These are phyloP conservation scores for Tokudaia tokunoshimensis DNA, from an alignment of 2,797 vertebrate species.

Conservation along the genomic window DNA sequence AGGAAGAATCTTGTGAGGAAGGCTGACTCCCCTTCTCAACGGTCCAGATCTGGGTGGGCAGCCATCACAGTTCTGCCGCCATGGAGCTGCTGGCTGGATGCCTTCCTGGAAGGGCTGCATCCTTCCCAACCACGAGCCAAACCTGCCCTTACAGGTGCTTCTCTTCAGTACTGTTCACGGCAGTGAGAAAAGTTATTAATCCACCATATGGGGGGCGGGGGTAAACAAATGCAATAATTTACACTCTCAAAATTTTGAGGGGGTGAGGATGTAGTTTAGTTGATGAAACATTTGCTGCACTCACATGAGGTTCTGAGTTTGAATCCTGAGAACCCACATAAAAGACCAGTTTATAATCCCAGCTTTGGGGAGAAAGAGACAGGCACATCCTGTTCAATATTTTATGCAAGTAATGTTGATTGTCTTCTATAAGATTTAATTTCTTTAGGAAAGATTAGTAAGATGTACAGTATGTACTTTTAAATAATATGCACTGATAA, in stretches of 20 bases:
- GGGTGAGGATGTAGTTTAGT: not conserved
- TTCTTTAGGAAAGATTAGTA: not conserved
- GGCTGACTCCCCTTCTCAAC: not conserved
- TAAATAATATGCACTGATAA: not conserved
- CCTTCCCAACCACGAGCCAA: not conserved
- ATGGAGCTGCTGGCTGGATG: too few relatives aligned
- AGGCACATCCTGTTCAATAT: not conserved
- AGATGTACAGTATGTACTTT: not conserved
- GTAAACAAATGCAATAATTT: not conserved
- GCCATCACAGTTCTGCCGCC: not conserved
- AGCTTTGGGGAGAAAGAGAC: not conserved
- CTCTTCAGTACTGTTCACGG: not conserved
- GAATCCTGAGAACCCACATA: not conserved
- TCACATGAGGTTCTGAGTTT: not conserved
- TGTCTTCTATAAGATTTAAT: not conserved
- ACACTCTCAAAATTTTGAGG: not conserved
- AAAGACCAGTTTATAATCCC: not conserved
- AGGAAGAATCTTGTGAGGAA: not conserved
- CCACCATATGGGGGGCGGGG: not conserved
- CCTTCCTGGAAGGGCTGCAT: not conserved
- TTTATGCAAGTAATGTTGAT: slow-evolving; percentile 35
- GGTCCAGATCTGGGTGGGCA: not conserved
- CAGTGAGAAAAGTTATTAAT: not conserved
- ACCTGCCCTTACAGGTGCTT: not conserved
- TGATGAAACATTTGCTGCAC: not conserved